Conservation (phyloP, 1,140 invertebrate species). For the Mactra quadrangularis region DNA sequence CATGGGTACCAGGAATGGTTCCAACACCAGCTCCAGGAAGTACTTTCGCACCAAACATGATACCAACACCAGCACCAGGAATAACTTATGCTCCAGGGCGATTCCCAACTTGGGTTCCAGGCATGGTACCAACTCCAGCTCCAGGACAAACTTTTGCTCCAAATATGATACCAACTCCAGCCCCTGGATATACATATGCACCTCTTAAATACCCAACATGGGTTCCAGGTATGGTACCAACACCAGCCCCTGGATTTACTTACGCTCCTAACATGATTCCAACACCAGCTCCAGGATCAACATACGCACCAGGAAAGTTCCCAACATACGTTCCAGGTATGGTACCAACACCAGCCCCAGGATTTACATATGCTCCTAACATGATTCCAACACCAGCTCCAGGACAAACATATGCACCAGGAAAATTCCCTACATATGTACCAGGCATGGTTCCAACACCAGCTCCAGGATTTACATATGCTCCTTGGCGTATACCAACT, state of each 20-base stretch:
- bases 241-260: slow-evolving; percentile 64
- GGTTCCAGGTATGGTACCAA: slow-evolving; percentile 45
- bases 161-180: slow-evolving; percentile 59
- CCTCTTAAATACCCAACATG: slow-evolving; percentile 54
- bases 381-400: slow-evolving; percentile 60
- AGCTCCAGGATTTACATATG: slow-evolving; percentile 48
- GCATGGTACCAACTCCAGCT: slow-evolving; percentile 45
- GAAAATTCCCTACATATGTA: slow-evolving; percentile 51
- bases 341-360: slow-evolving; percentile 59
- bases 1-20: slow-evolving; percentile 53
- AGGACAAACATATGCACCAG: slow-evolving; percentile 59
- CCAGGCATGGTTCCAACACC: slow-evolving; percentile 35
- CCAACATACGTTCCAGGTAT: slow-evolving; percentile 40
- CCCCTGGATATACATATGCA: slow-evolving; percentile 60
- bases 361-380: slow-evolving; percentile 63
- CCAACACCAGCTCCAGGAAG: slow-evolving; percentile 62
- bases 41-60: slow-evolving; percentile 63
- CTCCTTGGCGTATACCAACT: slow-evolving; percentile 38
- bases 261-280: slow-evolving; percentile 63
- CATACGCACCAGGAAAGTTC: slow-evolving; percentile 43
- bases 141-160: slow-evolving; percentile 60
- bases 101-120: slow-evolving; percentile 56
- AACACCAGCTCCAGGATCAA: slow-evolving; percentile 40
- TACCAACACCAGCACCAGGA: slow-evolving; percentile 63
- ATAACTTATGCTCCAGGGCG: slow-evolving; percentile 62